phyloP scores from a whole-genome alignment of 2,888 invertebrate species.

The Stegana nigrithorax region DNA sequence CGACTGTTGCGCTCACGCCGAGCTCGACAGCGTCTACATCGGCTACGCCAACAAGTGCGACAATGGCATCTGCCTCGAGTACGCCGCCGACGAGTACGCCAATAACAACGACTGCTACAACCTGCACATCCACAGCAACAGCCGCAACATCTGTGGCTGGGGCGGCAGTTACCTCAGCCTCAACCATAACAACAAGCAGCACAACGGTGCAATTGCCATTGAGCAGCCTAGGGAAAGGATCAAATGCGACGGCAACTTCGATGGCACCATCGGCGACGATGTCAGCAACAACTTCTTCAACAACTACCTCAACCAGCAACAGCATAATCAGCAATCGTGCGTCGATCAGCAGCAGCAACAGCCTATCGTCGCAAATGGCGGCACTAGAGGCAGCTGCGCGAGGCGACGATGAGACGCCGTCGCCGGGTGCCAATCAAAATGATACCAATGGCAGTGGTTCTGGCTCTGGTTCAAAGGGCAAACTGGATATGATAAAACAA shows the following conservation, averaged over 20 bases:
- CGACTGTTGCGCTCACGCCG: slow-evolving; percentile 45
- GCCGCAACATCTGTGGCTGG: slow-evolving; percentile 40
- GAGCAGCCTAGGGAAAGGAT: slow-evolving; percentile 53
- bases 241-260: slow-evolving; percentile 46
- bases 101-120: slow-evolving; percentile 24
- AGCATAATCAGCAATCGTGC: slow-evolving; percentile 34
- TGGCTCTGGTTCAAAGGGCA: slow-evolving; percentile 71
- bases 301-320: slow-evolving; percentile 46
- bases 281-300: slow-evolving; percentile 46
- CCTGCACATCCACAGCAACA: slow-evolving; percentile 24
- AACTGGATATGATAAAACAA: slow-evolving; percentile 75
- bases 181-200: background rate
- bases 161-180: background rate
- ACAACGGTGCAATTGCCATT: slow-evolving; percentile 29
- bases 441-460: slow-evolving; percentile 49
- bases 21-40: slow-evolving; percentile 50
- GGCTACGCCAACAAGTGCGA: slow-evolving; percentile 55
- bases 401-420: slow-evolving; percentile 76
- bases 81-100: slow-evolving; percentile 29
- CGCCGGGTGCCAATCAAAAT: slow-evolving; percentile 71
- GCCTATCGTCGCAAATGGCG: slow-evolving; percentile 79
- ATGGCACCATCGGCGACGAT: slow-evolving; percentile 49
- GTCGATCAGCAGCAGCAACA: slow-evolving; percentile 63
- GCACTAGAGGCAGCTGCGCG: slow-evolving; percentile 78
- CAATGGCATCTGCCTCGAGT: slow-evolving; percentile 41